Base-by-base conservation (phyloP, 2,888 invertebrate species). In the Blastobasis adustella region DNA sequence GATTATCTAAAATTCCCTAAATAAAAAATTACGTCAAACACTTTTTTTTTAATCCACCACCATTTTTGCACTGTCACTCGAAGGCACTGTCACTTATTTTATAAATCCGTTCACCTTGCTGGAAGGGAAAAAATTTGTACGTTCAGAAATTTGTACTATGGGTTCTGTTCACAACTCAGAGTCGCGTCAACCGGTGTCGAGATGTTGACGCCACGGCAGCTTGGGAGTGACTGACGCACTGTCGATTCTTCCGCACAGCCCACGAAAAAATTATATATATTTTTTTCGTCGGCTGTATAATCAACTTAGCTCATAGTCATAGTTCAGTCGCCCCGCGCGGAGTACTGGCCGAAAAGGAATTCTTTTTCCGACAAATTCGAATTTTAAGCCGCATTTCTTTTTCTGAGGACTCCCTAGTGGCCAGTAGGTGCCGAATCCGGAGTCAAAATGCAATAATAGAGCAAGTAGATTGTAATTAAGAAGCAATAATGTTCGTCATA, bases 181-280 rank as follows among this genome's bases (percentile, higher is more conserved):
- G 42, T 10, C 9, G n/a, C 10, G 9, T 5, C n/a, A 42, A 9
- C 42, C 42, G 42, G n/a, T 42, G 42, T 69, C 65, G 69, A 73
- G 83, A 76, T 83, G 85, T 82, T 74, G 73, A 73, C 86, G 78
- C 79, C 77, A 66, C 62, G 67, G 70, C 86, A 79, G 79, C 71
- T 76, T 75, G 75, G 67, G 66, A 77, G 76, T 78, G 79, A 87
- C 88, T 88, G 87, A 82, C 85, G 85, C 83, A 77, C 76, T 80
- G 83, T 80, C 84, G 83, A 82, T 84, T 85, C 85, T 84, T 82
- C 79, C 75, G 71, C 69, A 49, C 73, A 73, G 79, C 79, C 73
- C 76, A 83, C 85, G 79, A 85, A 87, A 82, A 87, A 85, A 79
- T 74, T 76, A 79, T 76, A 79, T 80, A 75, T 82, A 82, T 86